Evolutionary conservation across 2,797 vertebrate species (phyloP).

Genomic region (Poecilia gillii): DNA sequence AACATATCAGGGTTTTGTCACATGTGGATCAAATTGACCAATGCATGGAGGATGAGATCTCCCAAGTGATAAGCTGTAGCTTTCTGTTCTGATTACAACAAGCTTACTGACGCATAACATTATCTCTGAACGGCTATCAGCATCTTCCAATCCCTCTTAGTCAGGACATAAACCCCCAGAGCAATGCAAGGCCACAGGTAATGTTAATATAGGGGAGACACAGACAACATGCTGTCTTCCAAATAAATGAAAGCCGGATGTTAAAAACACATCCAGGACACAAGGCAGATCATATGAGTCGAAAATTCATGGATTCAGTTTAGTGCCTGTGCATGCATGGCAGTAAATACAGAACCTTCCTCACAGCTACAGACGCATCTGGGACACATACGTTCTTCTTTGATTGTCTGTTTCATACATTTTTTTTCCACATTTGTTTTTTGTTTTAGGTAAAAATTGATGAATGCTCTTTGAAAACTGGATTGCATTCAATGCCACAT

Average conservation of each 20-base stretch:
- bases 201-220: conserved; percentile 22
- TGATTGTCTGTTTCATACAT: not conserved
- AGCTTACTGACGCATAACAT: conserved; percentile 58
- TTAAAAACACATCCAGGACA: not conserved
- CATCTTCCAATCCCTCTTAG: conserved; percentile 54
- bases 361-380: conserved; percentile 8
- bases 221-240: conserved; percentile 18
- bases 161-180: conserved; percentile 31
- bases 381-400: not conserved
- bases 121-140: conserved; percentile 31
- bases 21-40: not conserved
- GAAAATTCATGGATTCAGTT: not conserved
- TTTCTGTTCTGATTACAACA: conserved; percentile 43
- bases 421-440: conserved; percentile 8
- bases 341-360: not conserved
- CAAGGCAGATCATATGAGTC: not conserved
- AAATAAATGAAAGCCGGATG: conserved; percentile 6
- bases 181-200: conserved; percentile 52
- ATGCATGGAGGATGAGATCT: conserved; percentile 6
- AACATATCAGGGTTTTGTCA: not conserved
- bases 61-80: conserved; percentile 30
- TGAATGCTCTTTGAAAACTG: not conserved
- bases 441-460: not conserved
- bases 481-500: conserved; percentile 1
- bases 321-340: not conserved